Conservation (phyloP, 2,888 invertebrate genomes). For the Shargacucullia verbasci region DNA sequence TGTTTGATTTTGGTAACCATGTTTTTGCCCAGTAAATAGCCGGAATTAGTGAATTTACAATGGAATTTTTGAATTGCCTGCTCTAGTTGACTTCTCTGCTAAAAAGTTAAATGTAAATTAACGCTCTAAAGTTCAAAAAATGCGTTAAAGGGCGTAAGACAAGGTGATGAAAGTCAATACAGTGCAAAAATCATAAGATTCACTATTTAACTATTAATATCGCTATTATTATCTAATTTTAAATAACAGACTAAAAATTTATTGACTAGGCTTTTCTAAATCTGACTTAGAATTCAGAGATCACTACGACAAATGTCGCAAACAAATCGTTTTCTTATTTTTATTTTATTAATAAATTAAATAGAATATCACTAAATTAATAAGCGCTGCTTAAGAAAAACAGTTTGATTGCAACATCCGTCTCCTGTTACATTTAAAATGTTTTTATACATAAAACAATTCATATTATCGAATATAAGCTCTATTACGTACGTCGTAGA, state of each 20-base stretch:
- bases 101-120: too few relatives aligned
- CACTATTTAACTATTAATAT: constrained; percentile 3
- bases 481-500: constrained; percentile 52
- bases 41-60: too few relatives aligned
- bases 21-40: too few relatives aligned
- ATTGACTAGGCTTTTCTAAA: constrained; percentile 34
- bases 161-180: background rate
- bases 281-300: constrained; percentile 22
- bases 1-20: too few relatives aligned
- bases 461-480: constrained; percentile 41
- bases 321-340: constrained; percentile 9
- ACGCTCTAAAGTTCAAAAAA: constrained; percentile 7
- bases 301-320: constrained; percentile 19
- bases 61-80: too few relatives aligned
- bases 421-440: background rate
- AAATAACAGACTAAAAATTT: constrained; percentile 29
- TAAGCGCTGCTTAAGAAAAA: background rate
- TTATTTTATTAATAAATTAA: background rate
- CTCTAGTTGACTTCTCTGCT: too few relatives aligned
- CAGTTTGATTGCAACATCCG: background rate
- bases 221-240: constrained; percentile 8
- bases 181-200: constrained; percentile 32
- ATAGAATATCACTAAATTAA: background rate
- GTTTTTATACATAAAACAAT: background rate
- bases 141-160: background rate